Evolutionary conservation across 2,888 invertebrate species (phyloP), one percentile per base, ranked within the genome.

Genomic region (Smittia aterrima): DNA sequence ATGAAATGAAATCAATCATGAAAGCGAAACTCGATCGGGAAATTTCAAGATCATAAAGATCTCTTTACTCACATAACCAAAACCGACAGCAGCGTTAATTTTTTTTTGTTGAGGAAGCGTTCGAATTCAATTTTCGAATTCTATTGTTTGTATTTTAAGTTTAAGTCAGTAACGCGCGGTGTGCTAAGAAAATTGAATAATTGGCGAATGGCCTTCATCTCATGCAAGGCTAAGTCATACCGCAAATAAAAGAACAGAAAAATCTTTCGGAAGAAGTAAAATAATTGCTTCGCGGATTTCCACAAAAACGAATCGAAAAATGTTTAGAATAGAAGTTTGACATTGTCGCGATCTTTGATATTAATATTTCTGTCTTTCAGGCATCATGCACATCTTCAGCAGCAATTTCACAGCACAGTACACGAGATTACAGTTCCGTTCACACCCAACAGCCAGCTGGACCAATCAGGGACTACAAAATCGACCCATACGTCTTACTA

Each of bases 401-500:
- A 2, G 41, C 75, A 25, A 67, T 75, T 22, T 72, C 71, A 54
- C 76, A 77, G 68, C 75, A 76, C 27, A 40, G 40, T 40, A 76
- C 74, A 68, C 85, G 87, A 79, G 86, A 85, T 77, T 89, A 86
- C 85, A 89, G 90, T 79, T 89, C 91, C 64, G 90, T 91, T 83
- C 89, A 90, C 81, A 92, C 92, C 78, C 88, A 89, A 77, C 90
- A 92, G 82, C 92, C 92, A 16, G 83, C 81, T 75, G 92, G 92
- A 79, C 90, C 92, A 20, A 85, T 92, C 78, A 89, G 91, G 75
- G 92, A 92, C 81, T 89, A 91, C 80, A 90, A 91, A 84, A 87
- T 93, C 78, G 93, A 95, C 85, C 95, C 95, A 76, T 95, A 94
- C 82, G 89, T 90, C 79, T 85, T 96, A 77, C 86, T 94, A 76